phyloP scores from a whole-genome alignment of 2,888 invertebrate genomes.

The Diarsia dahlii region DNA sequence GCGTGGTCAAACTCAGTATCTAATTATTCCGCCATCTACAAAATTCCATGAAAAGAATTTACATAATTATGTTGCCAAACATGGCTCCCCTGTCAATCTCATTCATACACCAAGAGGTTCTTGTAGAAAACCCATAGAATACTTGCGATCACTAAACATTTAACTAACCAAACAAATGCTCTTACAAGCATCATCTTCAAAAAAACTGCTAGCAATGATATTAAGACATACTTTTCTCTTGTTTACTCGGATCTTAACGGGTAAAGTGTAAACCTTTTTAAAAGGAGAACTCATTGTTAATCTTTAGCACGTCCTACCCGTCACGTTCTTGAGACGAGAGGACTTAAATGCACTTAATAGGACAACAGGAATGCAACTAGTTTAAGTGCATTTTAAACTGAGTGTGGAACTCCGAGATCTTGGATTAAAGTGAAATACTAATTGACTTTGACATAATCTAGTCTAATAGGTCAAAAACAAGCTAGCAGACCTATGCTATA shows the following conservation, averaged over 20 bases:
- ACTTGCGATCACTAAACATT: too few species aligned
- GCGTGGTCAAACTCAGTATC: not conserved
- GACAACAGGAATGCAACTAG: slow-evolving; percentile 49
- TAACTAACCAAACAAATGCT: too few species aligned
- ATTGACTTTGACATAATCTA: not conserved
- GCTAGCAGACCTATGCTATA: too few species aligned
- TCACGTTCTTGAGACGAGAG: slow-evolving; percentile 48
- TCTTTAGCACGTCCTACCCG: slow-evolving; percentile 35
- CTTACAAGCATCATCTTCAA: not conserved
- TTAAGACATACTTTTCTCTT: not conserved
- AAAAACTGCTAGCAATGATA: not conserved
- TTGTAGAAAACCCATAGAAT: too few species aligned
- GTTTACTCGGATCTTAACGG: slow-evolving; percentile 5
- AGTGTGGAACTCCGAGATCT: slow-evolving; percentile 1
- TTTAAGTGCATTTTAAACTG: slow-evolving; percentile 36
- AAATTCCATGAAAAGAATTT: not conserved
- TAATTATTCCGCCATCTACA: not conserved
- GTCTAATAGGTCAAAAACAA: too few species aligned
- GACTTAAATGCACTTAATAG: slow-evolving; percentile 48
- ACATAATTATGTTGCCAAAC: not conserved
- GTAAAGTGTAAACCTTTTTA: slow-evolving; percentile 30
- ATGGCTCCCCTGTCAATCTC: too few species aligned
- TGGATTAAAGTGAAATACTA: not conserved
- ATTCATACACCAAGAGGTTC: too few species aligned
- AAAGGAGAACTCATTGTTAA: slow-evolving; percentile 41